Evolutionary conservation across 2,888 invertebrate genomes (phyloP), one percentile per base, ranked within the genome.

Genomic region (Octodonta nipae): DNA sequence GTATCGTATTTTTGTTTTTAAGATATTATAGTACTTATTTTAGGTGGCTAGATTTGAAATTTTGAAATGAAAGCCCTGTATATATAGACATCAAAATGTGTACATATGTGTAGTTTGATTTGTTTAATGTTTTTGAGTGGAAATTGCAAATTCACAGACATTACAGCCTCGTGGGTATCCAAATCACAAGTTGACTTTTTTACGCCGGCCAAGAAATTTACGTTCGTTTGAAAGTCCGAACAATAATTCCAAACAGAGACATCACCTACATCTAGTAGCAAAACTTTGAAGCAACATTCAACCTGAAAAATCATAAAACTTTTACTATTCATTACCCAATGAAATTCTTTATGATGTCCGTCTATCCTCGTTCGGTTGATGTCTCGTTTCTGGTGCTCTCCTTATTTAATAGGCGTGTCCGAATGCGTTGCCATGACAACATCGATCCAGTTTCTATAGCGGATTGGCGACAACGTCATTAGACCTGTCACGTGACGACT

Each of bases 321-420:
- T 63, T 61, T 60, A 62, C 57, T 61, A 58, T 61, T 61, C 56
- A 54, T 51, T 54, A 50, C 58, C 61, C 63, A 62, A 63, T 63
- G 55, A 52, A 50, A 47, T 45, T 45, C 42, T 55, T 58, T 57
- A 56, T 48, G 52, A 51, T 34, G 34, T 34, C 41, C n/a, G 35
- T 35, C 41, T 38, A 32, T 56, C 56, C 48, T 46, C 48, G 41
- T 59, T 46, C 34, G 15, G 29, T 29, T 14, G 24, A 31, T 35
- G 15, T 31, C 30, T 20, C 25, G 17, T 26, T 14, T 28, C 38
- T 47, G 28, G 22, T 26, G 15, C 32, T 34, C 22, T 53, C 52
- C 51, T 47, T 14, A 32, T 54, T 33, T 28, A 40, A 35, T 33
- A 48, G 58, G 56, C 49, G 55, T 52, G 35, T 33, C 44, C 39